Base-by-base conservation (phyloP, 2,797 vertebrate species). In the Neostethus bicornis region DNA sequence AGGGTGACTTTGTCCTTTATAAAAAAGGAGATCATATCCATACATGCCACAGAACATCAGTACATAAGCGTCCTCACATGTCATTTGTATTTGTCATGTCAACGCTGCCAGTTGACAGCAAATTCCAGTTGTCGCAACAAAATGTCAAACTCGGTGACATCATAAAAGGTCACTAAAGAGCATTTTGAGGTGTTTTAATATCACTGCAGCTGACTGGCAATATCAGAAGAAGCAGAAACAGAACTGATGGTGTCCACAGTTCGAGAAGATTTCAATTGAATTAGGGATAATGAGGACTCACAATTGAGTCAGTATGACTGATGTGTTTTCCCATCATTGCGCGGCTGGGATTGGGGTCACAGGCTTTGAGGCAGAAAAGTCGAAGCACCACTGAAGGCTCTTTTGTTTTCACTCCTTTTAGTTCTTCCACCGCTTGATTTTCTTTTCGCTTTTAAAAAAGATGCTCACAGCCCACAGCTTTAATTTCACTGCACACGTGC, bases 141-240 rank as follows among this genome's bases (percentile, higher is more conserved):
- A 88, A 91, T 87, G 89, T 85, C 85, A 89, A 81, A 81, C 47
- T 75, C 57, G 75, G 68, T 66, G 65, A 85, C 75, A 75, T 67
- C 77, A 68, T 74, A 65, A 89, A 87, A 90, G 83, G 89, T 91
- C 87, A 89, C 24, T 45, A 70, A 86, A 79, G 75, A 75, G 64
- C 67, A 74, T 47, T 63, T 79, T 72, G 66, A 29, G 39, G 34
- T 71, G 62, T 72, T 84, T 86, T 70, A 73, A 75, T 79, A 77
- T 68, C 51, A 16, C 44, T 23, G 38, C 53, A 61, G 71, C 38
- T 66, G 67, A 64, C 51, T 67, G 61, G 45, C 48, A 68, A 71
- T 66, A 69, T 75, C 74, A 75, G 38, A 52, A 41, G 26, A 64
- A 70, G 53, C 50, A 24, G 20, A 74, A 73, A 64, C 61, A 51